These are phyloP conservation scores for Triplophysa rosa DNA, from an alignment of 2,113 vertebrate species.

Conservation along the genomic window DNA sequence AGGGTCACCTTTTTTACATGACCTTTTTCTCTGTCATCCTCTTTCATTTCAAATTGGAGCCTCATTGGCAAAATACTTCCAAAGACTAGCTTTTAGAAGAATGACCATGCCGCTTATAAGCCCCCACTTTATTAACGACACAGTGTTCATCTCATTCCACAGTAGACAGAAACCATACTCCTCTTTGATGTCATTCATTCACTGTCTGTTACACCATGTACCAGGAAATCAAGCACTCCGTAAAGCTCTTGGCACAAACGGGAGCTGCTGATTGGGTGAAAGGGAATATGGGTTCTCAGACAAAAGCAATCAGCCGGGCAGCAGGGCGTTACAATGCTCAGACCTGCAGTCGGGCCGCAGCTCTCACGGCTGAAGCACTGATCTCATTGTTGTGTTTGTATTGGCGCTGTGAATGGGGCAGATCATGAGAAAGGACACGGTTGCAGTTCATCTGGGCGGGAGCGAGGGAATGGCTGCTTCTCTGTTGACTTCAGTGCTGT, in stretches of 20 bases:
- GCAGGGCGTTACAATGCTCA: not conserved
- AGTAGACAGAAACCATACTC: slow-evolving; percentile 23
- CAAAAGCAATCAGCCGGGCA: slow-evolving; percentile 36
- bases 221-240: slow-evolving; percentile 38
- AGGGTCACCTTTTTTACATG: slow-evolving; percentile 12
- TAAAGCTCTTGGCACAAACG: slow-evolving; percentile 10
- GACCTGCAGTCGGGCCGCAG: slow-evolving; percentile 24
- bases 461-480: not conserved
- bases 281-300: slow-evolving; percentile 31
- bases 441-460: not conserved
- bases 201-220: slow-evolving; percentile 16
- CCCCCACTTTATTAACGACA: not conserved
- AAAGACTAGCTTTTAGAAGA: not conserved
- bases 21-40: not conserved
- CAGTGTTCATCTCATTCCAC: not conserved
- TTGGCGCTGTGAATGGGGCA: slow-evolving; percentile 24
- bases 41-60: slow-evolving; percentile 1
- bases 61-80: not conserved
- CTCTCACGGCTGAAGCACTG: slow-evolving; percentile 3
- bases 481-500: slow-evolving; percentile 2
- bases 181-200: slow-evolving; percentile 22
- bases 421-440: slow-evolving; percentile 16
- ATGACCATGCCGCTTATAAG: not conserved
- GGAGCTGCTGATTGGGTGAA: slow-evolving; percentile 40
- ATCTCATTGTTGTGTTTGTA: slow-evolving; percentile 37